Conservation (phyloP, 2,888 invertebrate genomes). For the Netelia inedita region DNA sequence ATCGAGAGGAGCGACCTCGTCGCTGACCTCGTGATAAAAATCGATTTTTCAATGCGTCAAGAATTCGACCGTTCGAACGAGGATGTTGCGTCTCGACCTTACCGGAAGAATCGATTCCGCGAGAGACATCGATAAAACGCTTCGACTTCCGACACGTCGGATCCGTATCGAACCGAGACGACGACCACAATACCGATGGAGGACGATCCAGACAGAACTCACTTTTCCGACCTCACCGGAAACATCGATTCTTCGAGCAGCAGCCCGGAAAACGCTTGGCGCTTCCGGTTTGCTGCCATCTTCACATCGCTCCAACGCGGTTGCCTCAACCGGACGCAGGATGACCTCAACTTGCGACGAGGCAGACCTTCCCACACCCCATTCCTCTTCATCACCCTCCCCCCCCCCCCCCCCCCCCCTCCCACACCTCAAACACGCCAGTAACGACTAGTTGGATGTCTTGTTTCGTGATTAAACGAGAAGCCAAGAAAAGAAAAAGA, state of each 20-base stretch:
- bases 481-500: not conserved
- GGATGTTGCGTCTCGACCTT: not conserved
- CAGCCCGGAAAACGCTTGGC: not conserved
- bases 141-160: slow-evolving; percentile 35
- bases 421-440: not conserved
- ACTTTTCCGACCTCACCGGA: not conserved
- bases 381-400: not conserved
- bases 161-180: not conserved
- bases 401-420: not conserved
- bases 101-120: not conserved
- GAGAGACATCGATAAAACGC: not conserved
- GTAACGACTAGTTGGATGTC: slow-evolving; percentile 34
- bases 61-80: not conserved
- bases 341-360: slow-evolving; percentile 47
- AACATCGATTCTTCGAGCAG: not conserved
- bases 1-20: not conserved
- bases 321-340: slow-evolving; percentile 53
- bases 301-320: slow-evolving; percentile 1
- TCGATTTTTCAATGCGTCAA: not conserved
- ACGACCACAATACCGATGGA: not conserved
- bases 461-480: not conserved
- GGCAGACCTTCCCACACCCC: slow-evolving; percentile 23
- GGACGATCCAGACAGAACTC: not conserved
- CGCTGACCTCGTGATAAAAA: slow-evolving; percentile 1
- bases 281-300: not conserved